Evolutionary conservation across 2,797 vertebrate species (phyloP), one percentile per base, ranked within the genome.

Genomic region (Hylomyscus alleni): DNA sequence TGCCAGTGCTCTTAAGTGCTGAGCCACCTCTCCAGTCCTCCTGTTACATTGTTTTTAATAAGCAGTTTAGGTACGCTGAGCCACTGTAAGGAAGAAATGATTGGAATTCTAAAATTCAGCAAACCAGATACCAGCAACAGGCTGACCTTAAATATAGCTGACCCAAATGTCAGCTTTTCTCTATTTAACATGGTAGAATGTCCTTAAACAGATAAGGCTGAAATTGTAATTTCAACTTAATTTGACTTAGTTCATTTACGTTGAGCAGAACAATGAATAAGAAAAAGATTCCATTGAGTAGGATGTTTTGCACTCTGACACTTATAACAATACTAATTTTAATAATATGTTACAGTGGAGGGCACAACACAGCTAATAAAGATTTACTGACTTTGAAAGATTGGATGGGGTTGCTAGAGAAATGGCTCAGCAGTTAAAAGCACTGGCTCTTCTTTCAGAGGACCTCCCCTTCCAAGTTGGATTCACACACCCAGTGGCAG

Each of bases 161-260:
- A 91, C 75, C 75, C 56, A 89, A 83, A 10, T 60, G 54, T 60
- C 89, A 72, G 83, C 24, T 69, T 83, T 97, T 90, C 98, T 98
- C 60, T 54, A 3, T 29, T 47, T 6, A 93, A 9, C 44, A 58
- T 62, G 12, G 26, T 93, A 26, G 47, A 52, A 44, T 7, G 29
- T 78, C 34, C 50, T 92, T 12, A 87, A 60, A 92, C 47, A 92
- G 56, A 87, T 20, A 37, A 52, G 22, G 34, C 37, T 94, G 37
- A 90, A 88, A 37, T 34, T 92, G 1, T 72, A 73, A 58, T 89
- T 47, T 10, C 65, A 84, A 65, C 11, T 86, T 75, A 75, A 24
- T 89, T 95, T 47, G 89, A 85, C 40, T 40, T 77, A 58, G 65
- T 95, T 92, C 67, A 40, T 47, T 94, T 75, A 65, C 4, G 3